These are phyloP conservation scores for Centrocercus urophasianus DNA, from an alignment of 2,113 vertebrate species.

Conservation along the genomic window DNA sequence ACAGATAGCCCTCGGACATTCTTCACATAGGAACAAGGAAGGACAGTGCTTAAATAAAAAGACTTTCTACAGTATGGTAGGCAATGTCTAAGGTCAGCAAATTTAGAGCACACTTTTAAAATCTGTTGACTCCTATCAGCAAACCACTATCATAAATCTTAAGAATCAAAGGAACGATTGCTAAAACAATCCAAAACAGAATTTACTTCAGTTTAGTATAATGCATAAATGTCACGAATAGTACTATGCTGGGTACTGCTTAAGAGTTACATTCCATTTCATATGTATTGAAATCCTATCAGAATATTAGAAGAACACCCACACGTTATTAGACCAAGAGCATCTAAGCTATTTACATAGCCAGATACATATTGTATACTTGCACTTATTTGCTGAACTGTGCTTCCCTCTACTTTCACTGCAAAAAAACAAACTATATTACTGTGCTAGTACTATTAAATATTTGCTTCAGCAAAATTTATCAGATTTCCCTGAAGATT, in stretches of 20 bases:
- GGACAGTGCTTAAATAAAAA: not conserved
- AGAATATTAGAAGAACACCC: not conserved
- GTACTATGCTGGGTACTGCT: not conserved
- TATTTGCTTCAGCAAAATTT: not conserved
- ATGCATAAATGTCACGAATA: not conserved
- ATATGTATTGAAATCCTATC: not conserved
- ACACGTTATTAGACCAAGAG: not conserved
- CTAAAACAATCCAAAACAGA: not conserved
- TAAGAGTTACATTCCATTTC: not conserved
- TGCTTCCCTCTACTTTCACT: not conserved
- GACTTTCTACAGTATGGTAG: not conserved
- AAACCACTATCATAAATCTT: not conserved
- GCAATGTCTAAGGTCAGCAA: not conserved
- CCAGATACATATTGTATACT: not conserved
- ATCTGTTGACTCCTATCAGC: not conserved
- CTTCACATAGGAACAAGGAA: not conserved
- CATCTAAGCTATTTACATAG: not conserved
- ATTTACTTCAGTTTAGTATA: not conserved
- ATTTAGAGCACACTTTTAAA: not conserved
- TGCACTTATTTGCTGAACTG: not conserved
- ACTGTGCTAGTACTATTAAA: not conserved
- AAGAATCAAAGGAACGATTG: not conserved
- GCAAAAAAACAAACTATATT: not conserved
- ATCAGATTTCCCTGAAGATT: not conserved
- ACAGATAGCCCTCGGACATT: not conserved